Base-by-base conservation (phyloP, 2,797 vertebrate genomes). In the Diglossa cyanea region DNA sequence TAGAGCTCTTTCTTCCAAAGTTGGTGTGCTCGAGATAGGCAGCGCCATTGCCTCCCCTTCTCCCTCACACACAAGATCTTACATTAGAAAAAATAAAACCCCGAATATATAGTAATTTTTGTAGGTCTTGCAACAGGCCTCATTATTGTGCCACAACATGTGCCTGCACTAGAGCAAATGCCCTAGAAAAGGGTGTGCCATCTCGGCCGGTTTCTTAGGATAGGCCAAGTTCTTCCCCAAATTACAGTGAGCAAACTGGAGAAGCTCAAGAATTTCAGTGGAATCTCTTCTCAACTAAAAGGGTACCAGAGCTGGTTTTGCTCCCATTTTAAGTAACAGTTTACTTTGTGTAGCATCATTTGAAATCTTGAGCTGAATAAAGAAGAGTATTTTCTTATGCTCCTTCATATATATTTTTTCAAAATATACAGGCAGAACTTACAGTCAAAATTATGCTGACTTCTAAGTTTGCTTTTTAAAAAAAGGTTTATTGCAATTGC, bases 331-430 rank as follows among this genome's bases (percentile, higher is more conserved):
- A 85, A 78, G 17, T 23, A 54, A 20, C 37, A 39, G 24, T 11
- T 83, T 90, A 66, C 44, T 85, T 90, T 89, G 16, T 51, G 13
- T 51, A 74, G 31, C 57, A 80, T 45, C 60, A 65, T 40, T 74
- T 90, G 31, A 88, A 53, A 13, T 73, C 58, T 53, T 53, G 44
- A 71, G 30, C 24, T 89, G 47, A 75, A 81, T 88, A 96, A 79
- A 70, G n/a, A 71, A 68, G 73, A 55, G 13, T 83, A 75, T 92
- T 95, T 96, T 87, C 54, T 77, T 85, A 86, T 47, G 31, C 40
- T 79, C 16, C 40, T 82, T 87, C 4, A 2, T 53, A 67, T 45
- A 21, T 18, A 26, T 82, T 77, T 92, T 86, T 82, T 84, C 42
- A 80, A 63, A 94, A 86, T 70, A 51, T 40, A 55, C 44, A 67